A percentile compares a stretch with the other conserved stretches of the same genome.
Conservation (phyloP, 2,113 vertebrate species). For the Xyliphius kryptos region DNA sequence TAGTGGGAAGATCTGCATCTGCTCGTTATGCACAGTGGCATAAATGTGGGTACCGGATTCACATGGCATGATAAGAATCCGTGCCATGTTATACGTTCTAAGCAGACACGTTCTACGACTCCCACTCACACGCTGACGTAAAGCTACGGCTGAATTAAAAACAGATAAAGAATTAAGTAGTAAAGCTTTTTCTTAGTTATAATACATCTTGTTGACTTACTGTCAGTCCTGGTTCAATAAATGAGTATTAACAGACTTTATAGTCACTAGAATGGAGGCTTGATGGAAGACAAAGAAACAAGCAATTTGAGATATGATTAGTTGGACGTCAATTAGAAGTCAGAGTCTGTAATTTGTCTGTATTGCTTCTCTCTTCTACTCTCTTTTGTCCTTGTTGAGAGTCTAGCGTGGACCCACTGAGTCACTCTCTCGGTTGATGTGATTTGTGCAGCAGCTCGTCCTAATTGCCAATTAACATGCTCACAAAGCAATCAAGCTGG, state of each 20-base stretch:
- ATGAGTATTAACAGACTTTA: slow-evolving; percentile 14
- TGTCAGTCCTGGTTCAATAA: not conserved
- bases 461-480: slow-evolving; percentile 69
- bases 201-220: not conserved
- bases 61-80: no score
- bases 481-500: slow-evolving; percentile 64
- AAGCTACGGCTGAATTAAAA: no score
- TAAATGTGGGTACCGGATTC: no score
- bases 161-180: no score
- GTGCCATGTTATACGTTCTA: no score
- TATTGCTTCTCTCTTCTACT: slow-evolving; percentile 6
- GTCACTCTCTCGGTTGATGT: slow-evolving; percentile 31
- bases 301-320: slow-evolving; percentile 19
- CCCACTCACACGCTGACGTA: no score
- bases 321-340: not conserved
- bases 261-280: slow-evolving; percentile 5
- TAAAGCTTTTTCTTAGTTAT: no score
- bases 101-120: no score
- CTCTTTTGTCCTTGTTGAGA: slow-evolving; percentile 12
- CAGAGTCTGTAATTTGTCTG: slow-evolving; percentile 9
- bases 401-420: slow-evolving; percentile 12
- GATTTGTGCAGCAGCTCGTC: slow-evolving; percentile 51
- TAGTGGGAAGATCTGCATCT: no score
- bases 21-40: no score
- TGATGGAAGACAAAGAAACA: slow-evolving; percentile 15